These are phyloP conservation scores for Zaprionus tsacasi DNA, from an alignment of 1,140 invertebrate species.

Conservation along the genomic window DNA sequence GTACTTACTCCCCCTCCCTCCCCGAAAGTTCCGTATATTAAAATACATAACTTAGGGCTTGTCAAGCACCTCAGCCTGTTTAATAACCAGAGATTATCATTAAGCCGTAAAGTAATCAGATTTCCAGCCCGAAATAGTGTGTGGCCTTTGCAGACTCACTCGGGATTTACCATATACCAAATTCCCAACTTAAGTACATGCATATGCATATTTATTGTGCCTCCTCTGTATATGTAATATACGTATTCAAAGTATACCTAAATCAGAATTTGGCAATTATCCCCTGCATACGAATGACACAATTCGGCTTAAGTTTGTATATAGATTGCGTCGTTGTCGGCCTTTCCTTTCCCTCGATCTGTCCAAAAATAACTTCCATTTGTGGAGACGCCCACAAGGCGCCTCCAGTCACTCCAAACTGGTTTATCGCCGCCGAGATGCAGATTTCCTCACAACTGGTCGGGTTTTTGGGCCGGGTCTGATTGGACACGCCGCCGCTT, in stretches of 20 bases:
- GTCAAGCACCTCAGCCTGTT: neutral
- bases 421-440: slow-evolving; percentile 54
- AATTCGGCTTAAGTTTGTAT: slow-evolving; percentile 24
- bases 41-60: neutral
- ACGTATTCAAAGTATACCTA: neutral
- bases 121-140: neutral
- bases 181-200: neutral
- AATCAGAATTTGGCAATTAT: slow-evolving; percentile 21
- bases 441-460: slow-evolving; percentile 67
- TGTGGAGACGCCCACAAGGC: slow-evolving; percentile 41
- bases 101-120: neutral
- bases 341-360: slow-evolving; percentile 30
- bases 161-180: slow-evolving; percentile 1
- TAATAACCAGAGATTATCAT: neutral
- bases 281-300: slow-evolving; percentile 14
- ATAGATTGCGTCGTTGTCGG: slow-evolving; percentile 25
- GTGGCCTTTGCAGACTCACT: neutral
- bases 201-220: slow-evolving; percentile 1
- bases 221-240: neutral
- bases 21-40: neutral
- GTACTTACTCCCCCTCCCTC: neutral
- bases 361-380: slow-evolving; percentile 47
- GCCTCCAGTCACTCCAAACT: slow-evolving; percentile 47
- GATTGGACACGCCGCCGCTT: slow-evolving; percentile 40
- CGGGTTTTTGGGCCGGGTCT: slow-evolving; percentile 37